A percentile compares a stretch with the other conserved stretches of the same genome.
Conservation (phyloP, 2,888 invertebrate species). For the Tipula unca region DNA sequence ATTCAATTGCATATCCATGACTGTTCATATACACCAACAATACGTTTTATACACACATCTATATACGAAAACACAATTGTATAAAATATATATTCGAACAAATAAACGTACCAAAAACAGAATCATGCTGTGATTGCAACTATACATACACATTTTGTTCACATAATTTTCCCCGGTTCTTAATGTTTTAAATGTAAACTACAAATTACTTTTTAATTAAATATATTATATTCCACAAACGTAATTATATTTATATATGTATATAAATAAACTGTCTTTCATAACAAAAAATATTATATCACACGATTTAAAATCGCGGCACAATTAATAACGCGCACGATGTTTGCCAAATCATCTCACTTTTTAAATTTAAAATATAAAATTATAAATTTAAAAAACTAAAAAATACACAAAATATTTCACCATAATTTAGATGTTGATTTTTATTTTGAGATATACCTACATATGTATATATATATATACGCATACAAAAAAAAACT, state of each 20-base stretch:
- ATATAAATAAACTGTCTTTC: neutral
- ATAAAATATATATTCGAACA: neutral
- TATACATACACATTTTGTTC: neutral
- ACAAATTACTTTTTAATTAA: neutral
- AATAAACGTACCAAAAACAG: neutral
- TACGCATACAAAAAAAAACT: neutral
- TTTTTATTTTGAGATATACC: neutral
- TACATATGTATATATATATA: neutral
- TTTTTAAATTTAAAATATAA: neutral
- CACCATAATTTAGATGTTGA: neutral
- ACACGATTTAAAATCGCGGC: neutral
- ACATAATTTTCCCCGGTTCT: too few species aligned
- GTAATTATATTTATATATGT: neutral
- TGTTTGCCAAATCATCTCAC: neutral
- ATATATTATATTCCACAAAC: neutral
- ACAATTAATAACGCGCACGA: neutral
- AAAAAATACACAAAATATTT: neutral
- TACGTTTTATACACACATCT: neutral
- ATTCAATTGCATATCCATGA: neutral
- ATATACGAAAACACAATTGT: neutral
- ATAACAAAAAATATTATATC: neutral
- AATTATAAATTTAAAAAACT: neutral
- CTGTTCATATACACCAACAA: neutral
- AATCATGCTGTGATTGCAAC: neutral
- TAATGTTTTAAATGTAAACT: neutral